These are phyloP conservation scores for Psephotus haematonotus DNA, from an alignment of 2,113 vertebrate species.

Conservation along the genomic window DNA sequence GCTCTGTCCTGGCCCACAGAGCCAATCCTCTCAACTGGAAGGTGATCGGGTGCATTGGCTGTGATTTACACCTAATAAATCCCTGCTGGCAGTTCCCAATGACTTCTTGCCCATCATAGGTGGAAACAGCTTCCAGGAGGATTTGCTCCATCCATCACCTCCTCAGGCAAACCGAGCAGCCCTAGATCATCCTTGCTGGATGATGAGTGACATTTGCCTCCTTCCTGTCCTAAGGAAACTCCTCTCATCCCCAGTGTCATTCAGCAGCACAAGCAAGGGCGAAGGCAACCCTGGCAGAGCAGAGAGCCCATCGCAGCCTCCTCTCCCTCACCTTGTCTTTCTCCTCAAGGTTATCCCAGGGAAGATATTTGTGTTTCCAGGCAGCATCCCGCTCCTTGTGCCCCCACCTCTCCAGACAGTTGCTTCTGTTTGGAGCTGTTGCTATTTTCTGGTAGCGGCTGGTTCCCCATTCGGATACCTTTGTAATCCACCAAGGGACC, in stretches of 20 bases:
- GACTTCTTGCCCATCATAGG: rapidly evolving
- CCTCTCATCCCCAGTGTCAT: rapidly evolving
- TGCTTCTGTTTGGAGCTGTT: constrained; percentile 1
- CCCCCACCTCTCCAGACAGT: not conserved
- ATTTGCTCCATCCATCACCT: not conserved
- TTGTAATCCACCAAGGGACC: constrained; percentile 46
- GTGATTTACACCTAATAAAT: rapidly evolving
- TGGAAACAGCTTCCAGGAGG: not conserved
- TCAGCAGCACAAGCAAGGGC: rapidly evolving
- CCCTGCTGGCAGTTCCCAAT: not conserved
- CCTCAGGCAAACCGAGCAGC: not conserved
- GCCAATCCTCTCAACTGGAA: not conserved
- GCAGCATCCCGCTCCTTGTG: not conserved
- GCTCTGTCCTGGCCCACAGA: not conserved
- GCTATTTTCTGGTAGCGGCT: not conserved
- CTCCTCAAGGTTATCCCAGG: not conserved
- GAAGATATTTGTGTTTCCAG: not conserved
- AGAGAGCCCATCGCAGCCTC: not conserved
- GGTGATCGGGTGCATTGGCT: rapidly evolving
- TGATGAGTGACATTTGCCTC: no score
- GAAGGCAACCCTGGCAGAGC: not conserved
- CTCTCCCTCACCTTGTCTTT: not conserved
- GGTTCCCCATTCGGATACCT: constrained; percentile 14
- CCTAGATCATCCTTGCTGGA: not conserved
- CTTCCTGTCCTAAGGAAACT: not conserved